Base-by-base conservation (phyloP, 2,888 invertebrate species). In the Orthosia gracilis region DNA sequence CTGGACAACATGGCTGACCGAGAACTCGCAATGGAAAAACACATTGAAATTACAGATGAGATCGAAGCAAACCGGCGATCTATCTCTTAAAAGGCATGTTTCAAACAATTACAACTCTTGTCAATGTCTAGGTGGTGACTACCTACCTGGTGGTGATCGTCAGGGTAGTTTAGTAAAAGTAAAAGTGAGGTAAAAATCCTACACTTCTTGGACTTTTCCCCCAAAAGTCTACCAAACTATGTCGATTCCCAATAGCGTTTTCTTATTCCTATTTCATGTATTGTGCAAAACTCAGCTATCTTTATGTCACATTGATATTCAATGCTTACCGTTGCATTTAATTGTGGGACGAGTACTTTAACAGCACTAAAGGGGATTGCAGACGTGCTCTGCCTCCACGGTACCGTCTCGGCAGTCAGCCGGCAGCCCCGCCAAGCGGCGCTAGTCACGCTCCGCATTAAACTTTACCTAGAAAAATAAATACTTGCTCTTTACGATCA, bases 341-440 rank as follows among this genome's bases (percentile, higher is more conserved):
- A 78, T 85, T 86, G 81, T 75, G 75, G 78, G 71, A 69, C 68
- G 64, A 70, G 78, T 81, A 76, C 83, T 83, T 79, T 80, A 61
- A 74, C 78, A 81, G 80, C 79, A 82, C 82, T 89, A 87, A 89
- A 90, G 88, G 85, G 88, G 89, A 89, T 85, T 87, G 84, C 68
- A 81, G 88, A 89, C 89, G 89, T 90, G 90, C 88, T 85, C 82
- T 82, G 86, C 80, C 83, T 87, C 83, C 86, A 87, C 86, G 87
- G 85, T 84, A 82, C 68, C 79, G 82, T 72, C 78, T 82, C 82
- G 81, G 26, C 50, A 45, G 61, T 49, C 73, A 87, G 83, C 68
- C 66, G 76, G 84, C 82, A 88, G 85, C 72, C 78, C 59, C 70
- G 67, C 64, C 82, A 74, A 66, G 71, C 82, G 58, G 76, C 78